Percentiles rank a stretch among this genome's conserved stretches.
Evolutionary conservation across 2,797 vertebrate genomes (phyloP).

Genomic region (Botia almorhae): DNA sequence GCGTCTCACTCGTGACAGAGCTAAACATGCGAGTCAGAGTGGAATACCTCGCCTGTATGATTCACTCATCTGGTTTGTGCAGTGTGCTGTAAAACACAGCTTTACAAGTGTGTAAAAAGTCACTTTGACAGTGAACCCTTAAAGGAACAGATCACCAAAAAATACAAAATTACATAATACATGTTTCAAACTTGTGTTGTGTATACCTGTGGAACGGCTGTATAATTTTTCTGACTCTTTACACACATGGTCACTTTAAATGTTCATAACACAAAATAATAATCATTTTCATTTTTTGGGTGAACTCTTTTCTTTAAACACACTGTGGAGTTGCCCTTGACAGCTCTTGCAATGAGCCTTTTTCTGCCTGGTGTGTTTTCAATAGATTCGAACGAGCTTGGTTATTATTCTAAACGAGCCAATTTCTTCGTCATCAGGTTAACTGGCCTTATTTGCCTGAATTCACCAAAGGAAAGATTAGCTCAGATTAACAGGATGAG

Average conservation of each 20-base stretch:
- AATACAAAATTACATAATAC: too few species aligned
- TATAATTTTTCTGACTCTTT: too few species aligned
- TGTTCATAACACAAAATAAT: too few species aligned
- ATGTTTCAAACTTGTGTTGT: too few species aligned
- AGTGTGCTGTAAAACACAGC: not conserved
- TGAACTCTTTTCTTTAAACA: too few species aligned
- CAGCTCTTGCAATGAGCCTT: not conserved
- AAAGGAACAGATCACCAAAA: not conserved
- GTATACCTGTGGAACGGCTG: too few species aligned
- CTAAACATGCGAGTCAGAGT: not conserved
- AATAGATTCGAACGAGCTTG: conserved; percentile 27
- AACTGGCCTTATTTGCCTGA: conserved; percentile 38
- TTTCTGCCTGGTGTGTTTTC: conserved; percentile 13
- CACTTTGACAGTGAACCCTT: not conserved
- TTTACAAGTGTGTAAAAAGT: not conserved
- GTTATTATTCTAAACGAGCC: conserved; percentile 33
- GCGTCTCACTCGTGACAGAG: conserved; percentile 35
- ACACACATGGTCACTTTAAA: too few species aligned
- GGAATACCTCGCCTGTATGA: not conserved
- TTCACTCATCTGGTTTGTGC: conserved; percentile 6
- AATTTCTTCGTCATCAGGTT: conserved; percentile 43
- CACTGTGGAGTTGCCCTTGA: not conserved
- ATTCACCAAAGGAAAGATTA: conserved; percentile 44
- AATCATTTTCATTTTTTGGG: too few species aligned
- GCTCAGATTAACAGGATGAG: conserved; percentile 45